Conservation (phyloP, 2,113 vertebrate species). For the Electrona antarctica region DNA sequence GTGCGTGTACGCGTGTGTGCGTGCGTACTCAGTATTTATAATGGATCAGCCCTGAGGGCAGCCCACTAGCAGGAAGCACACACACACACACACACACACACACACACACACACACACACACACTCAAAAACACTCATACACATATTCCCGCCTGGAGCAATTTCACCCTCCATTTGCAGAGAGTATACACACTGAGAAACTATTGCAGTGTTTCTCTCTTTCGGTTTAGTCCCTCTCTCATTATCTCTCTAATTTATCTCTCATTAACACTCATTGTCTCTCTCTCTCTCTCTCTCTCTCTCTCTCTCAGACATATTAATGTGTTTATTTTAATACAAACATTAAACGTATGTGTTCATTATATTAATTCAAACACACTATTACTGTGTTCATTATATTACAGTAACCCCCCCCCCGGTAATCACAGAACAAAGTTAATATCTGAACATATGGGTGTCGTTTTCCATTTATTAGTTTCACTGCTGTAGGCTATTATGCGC, state of each 20-base stretch:
- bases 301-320: not conserved
- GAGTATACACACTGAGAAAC: constrained; percentile 25
- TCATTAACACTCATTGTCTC: too few species aligned
- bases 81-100: not conserved
- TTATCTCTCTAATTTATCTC: too few species aligned
- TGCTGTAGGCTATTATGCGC: too few species aligned
- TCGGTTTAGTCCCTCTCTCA: too few species aligned
- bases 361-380: too few species aligned
- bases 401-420: too few species aligned
- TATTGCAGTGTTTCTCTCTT: not conserved
- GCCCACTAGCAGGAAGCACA: not conserved
- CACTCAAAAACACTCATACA: not conserved
- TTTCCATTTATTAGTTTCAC: too few species aligned
- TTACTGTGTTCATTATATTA: too few species aligned
- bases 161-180: constrained; percentile 60
- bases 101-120: not conserved
- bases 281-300: not conserved
- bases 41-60: not conserved
- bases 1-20: not conserved
- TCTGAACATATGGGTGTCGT: too few species aligned
- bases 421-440: too few species aligned
- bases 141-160: constrained; percentile 17
- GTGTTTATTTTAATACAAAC: too few species aligned
- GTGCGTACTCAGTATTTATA: not conserved
- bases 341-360: too few species aligned